Percentiles rank a stretch among this genome's conserved stretches.
Evolutionary conservation across 1,140 invertebrate species (phyloP).

Genomic region (Dendroctonus valens): DNA sequence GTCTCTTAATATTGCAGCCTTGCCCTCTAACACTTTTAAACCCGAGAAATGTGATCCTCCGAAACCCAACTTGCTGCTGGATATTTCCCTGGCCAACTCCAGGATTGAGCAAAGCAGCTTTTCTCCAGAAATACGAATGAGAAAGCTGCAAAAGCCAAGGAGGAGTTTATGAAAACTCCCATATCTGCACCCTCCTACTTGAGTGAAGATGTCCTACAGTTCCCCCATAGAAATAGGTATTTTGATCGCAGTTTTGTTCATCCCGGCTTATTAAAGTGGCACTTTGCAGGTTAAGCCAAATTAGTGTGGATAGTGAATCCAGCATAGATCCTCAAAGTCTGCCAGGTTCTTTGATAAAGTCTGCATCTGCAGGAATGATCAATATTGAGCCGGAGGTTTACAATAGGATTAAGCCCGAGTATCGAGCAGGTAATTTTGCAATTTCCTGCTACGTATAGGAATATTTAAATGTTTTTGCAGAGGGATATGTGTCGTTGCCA

Average conservation of each 20-base stretch:
- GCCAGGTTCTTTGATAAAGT: constrained; percentile 57
- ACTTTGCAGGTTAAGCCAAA: constrained; percentile 51
- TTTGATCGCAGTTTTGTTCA: background rate
- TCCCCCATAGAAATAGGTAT: constrained; percentile 44
- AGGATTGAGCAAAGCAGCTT: background rate
- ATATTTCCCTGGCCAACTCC: constrained; percentile 17
- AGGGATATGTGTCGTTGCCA: constrained; percentile 51
- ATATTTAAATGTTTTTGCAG: constrained; percentile 12
- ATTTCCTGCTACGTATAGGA: background rate
- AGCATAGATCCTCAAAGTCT: constrained; percentile 49
- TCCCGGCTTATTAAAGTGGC: background rate
- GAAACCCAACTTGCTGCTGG: constrained; percentile 11
- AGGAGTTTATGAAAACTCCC: constrained; percentile 57
- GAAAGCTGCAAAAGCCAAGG: constrained; percentile 61
- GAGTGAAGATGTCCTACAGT: constrained; percentile 33
- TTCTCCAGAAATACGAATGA: constrained; percentile 35
- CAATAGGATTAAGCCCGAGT: constrained; percentile 51
- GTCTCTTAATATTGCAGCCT: constrained; percentile 20
- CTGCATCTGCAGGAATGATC: constrained; percentile 71
- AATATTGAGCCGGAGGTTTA: constrained; percentile 61
- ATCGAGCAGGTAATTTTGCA: constrained; percentile 30
- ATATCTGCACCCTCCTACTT: constrained; percentile 25
- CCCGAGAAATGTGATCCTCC: background rate
- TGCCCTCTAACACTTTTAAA: background rate
- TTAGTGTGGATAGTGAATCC: constrained; percentile 59